phyloP scores from a whole-genome alignment of 2,797 vertebrate genomes.

The Eulemur albifrons region DNA sequence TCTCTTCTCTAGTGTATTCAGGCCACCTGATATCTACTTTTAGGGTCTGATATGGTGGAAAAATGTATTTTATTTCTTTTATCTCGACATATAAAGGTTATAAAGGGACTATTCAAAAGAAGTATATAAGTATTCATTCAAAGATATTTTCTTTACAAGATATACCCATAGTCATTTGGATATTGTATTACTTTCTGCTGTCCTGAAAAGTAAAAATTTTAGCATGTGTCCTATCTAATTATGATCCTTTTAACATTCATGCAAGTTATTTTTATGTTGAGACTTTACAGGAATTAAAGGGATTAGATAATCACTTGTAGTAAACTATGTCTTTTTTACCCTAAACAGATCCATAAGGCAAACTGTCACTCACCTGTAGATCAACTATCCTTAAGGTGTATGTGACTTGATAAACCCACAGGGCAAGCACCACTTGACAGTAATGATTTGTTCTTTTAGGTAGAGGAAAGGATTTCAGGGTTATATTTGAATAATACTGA shows the following conservation, averaged over 20 bases:
- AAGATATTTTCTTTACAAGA: neutral
- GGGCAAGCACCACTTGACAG: neutral
- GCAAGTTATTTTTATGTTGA: neutral
- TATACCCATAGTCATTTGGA: neutral
- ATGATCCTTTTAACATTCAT: neutral
- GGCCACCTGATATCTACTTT: neutral
- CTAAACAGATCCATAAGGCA: neutral
- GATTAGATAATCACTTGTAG: neutral
- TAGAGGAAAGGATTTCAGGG: neutral
- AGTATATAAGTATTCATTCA: neutral
- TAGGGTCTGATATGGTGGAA: neutral
- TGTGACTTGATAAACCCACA: neutral
- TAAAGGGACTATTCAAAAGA: neutral
- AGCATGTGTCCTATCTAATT: neutral
- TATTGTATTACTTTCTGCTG: neutral
- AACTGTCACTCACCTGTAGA: neutral
- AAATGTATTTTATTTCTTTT: neutral
- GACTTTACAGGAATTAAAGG: neutral
- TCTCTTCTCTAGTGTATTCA: neutral
- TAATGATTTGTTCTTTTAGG: neutral
- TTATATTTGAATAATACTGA: neutral
- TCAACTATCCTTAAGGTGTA: neutral
- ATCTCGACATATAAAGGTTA: neutral
- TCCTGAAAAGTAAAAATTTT: neutral
- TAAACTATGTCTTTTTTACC: neutral